Conservation (phyloP, 2,797 vertebrate genomes). For the Leptodactylus fallax region DNA sequence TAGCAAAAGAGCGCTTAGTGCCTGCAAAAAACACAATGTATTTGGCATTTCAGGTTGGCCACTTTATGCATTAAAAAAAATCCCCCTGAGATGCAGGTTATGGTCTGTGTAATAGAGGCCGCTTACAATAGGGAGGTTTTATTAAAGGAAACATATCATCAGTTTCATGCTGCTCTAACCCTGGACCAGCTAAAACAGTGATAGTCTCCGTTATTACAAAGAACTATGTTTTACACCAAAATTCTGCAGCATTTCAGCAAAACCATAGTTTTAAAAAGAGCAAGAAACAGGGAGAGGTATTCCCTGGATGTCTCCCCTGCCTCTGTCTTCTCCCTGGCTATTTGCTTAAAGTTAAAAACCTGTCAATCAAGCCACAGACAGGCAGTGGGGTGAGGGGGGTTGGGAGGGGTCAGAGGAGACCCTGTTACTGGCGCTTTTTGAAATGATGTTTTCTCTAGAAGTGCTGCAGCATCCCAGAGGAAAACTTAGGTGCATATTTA, state of each 20-base stretch:
- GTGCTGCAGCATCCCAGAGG: too few relatives aligned
- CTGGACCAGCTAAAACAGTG: too few relatives aligned
- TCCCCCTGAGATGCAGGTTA: neutral
- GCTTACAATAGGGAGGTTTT: neutral
- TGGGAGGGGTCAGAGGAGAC: too few relatives aligned
- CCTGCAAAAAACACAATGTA: neutral
- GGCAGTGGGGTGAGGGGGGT: too few relatives aligned
- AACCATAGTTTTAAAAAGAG: neutral
- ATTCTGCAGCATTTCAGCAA: too few relatives aligned
- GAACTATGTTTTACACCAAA: neutral
- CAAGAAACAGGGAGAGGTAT: neutral
- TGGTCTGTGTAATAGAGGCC: neutral
- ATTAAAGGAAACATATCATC: neutral
- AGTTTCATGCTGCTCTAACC: neutral
- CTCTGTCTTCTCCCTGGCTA: too few relatives aligned
- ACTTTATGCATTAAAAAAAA: slow-evolving; percentile 7
- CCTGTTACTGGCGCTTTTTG: too few relatives aligned
- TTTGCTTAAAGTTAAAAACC: too few relatives aligned
- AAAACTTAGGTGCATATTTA: too few relatives aligned
- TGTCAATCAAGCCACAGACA: too few relatives aligned
- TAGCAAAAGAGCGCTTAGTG: slow-evolving; percentile 38
- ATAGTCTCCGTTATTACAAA: neutral
- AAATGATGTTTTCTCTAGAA: too few relatives aligned
- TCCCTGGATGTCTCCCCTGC: too few relatives aligned
- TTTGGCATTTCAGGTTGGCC: slow-evolving; percentile 5